These are phyloP conservation scores for Ormyrus pomaceus DNA, from an alignment of 2,888 invertebrate genomes.

Conservation along the genomic window DNA sequence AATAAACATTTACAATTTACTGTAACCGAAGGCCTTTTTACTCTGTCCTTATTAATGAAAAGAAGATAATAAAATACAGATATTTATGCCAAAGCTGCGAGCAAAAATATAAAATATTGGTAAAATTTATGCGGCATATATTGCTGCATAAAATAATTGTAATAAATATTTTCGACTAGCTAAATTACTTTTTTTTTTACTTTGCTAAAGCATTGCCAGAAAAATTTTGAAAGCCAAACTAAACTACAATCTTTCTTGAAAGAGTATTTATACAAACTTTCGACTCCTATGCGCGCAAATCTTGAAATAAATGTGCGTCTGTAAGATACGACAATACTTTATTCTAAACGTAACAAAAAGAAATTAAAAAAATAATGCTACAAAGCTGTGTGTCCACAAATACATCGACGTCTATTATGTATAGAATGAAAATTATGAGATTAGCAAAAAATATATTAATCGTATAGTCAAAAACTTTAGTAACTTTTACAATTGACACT, in stretches of 20 bases:
- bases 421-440: slow-evolving; percentile 49
- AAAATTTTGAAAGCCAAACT: slow-evolving; percentile 43
- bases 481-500: slow-evolving; percentile 30
- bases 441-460: slow-evolving; percentile 25
- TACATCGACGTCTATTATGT: slow-evolving; percentile 48
- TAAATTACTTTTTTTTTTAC: slow-evolving; percentile 40
- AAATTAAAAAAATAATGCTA: slow-evolving; percentile 31
- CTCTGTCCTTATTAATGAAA: slow-evolving; percentile 33
- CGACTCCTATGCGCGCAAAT: slow-evolving; percentile 29
- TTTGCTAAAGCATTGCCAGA: slow-evolving; percentile 52
- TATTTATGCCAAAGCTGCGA: slow-evolving; percentile 53
- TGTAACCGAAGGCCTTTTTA: slow-evolving; percentile 45
- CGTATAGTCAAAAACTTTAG: slow-evolving; percentile 12
- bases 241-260: slow-evolving; percentile 28
- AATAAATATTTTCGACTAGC: slow-evolving; percentile 50
- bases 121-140: slow-evolving; percentile 25
- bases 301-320: slow-evolving; percentile 44
- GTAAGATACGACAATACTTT: slow-evolving; percentile 55
- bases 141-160: slow-evolving; percentile 44
- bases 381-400: slow-evolving; percentile 47
- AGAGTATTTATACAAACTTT: slow-evolving; percentile 16
- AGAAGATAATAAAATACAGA: slow-evolving; percentile 15
- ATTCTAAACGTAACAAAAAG: slow-evolving; percentile 51
- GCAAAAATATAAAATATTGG: slow-evolving; percentile 37
- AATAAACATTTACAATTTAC: slow-evolving; percentile 40